Conservation (phyloP, 35 echinoderm and acorn worm species). For the Hemicentrotus pulcherrimus region DNA sequence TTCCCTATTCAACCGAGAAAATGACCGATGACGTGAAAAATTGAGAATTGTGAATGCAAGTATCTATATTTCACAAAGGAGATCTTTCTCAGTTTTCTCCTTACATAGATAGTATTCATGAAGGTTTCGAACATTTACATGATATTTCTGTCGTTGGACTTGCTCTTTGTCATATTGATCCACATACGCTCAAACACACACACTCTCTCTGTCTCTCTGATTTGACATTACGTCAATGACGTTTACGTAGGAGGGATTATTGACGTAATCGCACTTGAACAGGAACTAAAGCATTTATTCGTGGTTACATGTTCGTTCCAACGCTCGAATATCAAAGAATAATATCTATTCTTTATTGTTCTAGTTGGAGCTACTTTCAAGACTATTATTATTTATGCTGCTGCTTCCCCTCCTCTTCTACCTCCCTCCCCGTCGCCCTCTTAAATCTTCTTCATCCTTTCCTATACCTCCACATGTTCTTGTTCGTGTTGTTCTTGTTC, state of each 20-base stretch:
- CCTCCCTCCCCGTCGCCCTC: not conserved
- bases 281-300: not conserved
- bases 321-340: too few relatives aligned
- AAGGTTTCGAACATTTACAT: not conserved
- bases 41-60: not conserved
- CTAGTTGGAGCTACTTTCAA: too few relatives aligned
- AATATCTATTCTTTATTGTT: too few relatives aligned
- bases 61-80: too few relatives aligned
- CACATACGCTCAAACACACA: not conserved
- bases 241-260: not conserved
- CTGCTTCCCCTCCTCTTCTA: not conserved
- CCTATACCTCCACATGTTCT: not conserved
- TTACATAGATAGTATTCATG: not conserved
- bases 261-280: constrained; percentile 9
- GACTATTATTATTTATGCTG: too few relatives aligned
- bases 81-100: not conserved
- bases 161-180: not conserved
- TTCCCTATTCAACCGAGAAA: not conserved
- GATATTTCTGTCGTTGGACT: not conserved
- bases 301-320: not conserved
- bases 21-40: not conserved
- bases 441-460: not conserved
- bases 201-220: not conserved
- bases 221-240: not conserved
- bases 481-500: not conserved